These are phyloP conservation scores for Paramormyrops hopkinsi DNA, from an alignment of 2,797 vertebrate genomes.

Conservation along the genomic window DNA sequence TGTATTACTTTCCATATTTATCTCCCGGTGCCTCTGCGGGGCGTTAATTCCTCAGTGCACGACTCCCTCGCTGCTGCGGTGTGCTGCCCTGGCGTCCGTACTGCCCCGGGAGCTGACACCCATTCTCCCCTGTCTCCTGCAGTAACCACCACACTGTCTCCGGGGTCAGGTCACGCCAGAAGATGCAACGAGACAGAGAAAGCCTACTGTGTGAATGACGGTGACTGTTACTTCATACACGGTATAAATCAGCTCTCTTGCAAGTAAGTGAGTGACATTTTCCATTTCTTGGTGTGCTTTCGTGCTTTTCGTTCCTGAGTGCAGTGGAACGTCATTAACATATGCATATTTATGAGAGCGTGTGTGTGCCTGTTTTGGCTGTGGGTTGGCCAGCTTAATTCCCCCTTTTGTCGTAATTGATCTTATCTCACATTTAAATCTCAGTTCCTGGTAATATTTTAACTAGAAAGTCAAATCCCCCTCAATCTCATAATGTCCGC, in stretches of 20 bases:
- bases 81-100: background rate
- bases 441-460: background rate
- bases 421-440: background rate
- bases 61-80: background rate
- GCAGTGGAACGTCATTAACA: background rate
- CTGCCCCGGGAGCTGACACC: background rate
- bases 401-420: background rate
- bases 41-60: background rate
- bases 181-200: constrained; percentile 95
- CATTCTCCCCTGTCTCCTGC: constrained; percentile 30
- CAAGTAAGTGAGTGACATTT: constrained; percentile 76
- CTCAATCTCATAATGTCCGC: background rate
- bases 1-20: background rate
- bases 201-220: constrained; percentile 91
- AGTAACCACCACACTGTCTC: constrained; percentile 85
- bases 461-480: background rate
- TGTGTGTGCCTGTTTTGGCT: background rate
- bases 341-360: background rate
- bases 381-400: background rate
- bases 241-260: constrained; percentile 94
- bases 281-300: background rate
- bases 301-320: background rate
- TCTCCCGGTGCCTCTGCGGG: background rate
- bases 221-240: constrained; percentile 93
- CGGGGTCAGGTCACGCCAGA: constrained; percentile 87